phyloP scores from a whole-genome alignment of 1,140 invertebrate genomes.

The Dendroctonus ponderosae region DNA sequence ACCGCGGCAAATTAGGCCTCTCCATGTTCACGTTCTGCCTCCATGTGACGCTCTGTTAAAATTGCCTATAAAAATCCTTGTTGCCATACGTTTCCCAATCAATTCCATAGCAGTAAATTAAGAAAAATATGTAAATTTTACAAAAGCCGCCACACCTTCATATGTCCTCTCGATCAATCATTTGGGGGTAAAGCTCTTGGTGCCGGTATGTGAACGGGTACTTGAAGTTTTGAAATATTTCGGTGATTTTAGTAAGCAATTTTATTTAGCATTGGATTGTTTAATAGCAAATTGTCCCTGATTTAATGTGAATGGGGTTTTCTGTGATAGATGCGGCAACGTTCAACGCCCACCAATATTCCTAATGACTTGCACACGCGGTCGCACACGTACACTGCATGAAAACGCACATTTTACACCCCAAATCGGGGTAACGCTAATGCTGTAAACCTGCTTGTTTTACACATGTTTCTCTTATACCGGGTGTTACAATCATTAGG shows the following conservation, averaged over 20 bases:
- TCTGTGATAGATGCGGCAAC: conserved; percentile 12
- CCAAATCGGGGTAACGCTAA: conserved; percentile 33
- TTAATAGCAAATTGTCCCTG: neutral
- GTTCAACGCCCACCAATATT: conserved; percentile 48
- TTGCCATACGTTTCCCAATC: conserved; percentile 10
- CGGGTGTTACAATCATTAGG: conserved; percentile 11
- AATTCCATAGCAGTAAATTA: neutral
- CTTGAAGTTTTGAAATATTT: neutral
- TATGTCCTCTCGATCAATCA: neutral
- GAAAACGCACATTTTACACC: conserved; percentile 48
- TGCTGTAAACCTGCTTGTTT: conserved; percentile 33
- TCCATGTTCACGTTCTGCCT: conserved; percentile 22
- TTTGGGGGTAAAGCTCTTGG: neutral
- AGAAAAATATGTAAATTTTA: neutral
- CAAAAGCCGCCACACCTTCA: no score
- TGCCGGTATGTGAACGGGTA: neutral
- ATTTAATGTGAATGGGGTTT: neutral
- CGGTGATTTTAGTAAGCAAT: neutral
- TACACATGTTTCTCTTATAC: conserved; percentile 32
- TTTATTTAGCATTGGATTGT: neutral
- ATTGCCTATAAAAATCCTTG: conserved; percentile 15
- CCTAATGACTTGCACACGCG: conserved; percentile 51
- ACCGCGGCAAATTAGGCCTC: conserved; percentile 49
- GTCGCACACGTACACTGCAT: conserved; percentile 46
- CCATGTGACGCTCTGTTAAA: conserved; percentile 26